Percentiles rank a stretch among this genome's conserved stretches.
These are phyloP conservation scores for Nansenia antarctica DNA, from an alignment of 2,113 vertebrate genomes.

Conservation along the genomic window DNA sequence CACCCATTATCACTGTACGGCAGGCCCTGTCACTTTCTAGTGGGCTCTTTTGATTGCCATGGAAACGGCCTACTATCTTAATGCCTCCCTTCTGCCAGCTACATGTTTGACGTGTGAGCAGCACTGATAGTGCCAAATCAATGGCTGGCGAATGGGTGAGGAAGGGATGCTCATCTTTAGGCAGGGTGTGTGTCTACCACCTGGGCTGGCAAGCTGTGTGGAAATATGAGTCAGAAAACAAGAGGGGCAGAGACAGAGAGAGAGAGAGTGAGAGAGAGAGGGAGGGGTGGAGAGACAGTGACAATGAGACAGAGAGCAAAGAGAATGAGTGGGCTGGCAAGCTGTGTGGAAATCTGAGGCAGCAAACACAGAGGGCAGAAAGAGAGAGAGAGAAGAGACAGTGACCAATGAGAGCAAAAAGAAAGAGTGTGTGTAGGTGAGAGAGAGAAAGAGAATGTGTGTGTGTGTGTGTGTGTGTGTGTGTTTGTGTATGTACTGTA, in stretches of 20 bases:
- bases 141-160: conserved; percentile 73
- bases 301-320: background rate
- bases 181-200: background rate
- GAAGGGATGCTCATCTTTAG: conserved; percentile 18
- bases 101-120: conserved; percentile 79
- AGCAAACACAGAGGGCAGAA: no score
- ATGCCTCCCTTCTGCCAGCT: conserved; percentile 78
- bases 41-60: conserved; percentile 80
- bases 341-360: no score
- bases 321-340: no score
- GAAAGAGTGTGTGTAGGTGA: no score
- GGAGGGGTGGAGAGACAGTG: background rate
- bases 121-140: conserved; percentile 85
- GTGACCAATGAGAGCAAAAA: no score
- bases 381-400: no score
- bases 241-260: background rate
- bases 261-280: background rate
- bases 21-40: conserved; percentile 77
- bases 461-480: no score
- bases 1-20: conserved; percentile 79
- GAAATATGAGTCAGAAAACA: background rate
- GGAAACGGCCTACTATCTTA: conserved; percentile 82
- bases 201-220: background rate
- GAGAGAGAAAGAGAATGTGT: no score
- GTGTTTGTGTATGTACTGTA: no score